Evolutionary conservation across 1,140 invertebrate species (phyloP), one percentile per base, ranked within the genome.

Genomic region (Zaprionus ornatus): DNA sequence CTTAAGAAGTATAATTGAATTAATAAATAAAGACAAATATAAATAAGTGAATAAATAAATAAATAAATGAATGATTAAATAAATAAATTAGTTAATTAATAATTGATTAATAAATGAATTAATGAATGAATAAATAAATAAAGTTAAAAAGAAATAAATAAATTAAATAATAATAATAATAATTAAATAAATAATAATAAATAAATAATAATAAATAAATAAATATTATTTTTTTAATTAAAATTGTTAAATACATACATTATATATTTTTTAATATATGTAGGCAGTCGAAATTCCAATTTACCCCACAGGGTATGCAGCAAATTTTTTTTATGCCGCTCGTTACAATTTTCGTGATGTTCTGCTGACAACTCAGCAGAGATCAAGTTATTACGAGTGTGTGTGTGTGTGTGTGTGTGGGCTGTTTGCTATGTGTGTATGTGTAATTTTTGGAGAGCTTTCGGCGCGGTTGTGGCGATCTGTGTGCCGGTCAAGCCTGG

Each of bases 311-410:
- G 32, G 50, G 66, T 79, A 79, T n/a, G 21, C 12, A 65, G 50
- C 35, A 48, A 55, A 54, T 54, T 74, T 74, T 79, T 77, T 64
- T 79, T 74, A 54, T 62, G 56, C 67, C 57, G 78, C 85, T 85
- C 85, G 85, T 88, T 88, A 90, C 85, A 84, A 81, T 88, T 88
- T 88, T 88, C 72, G 78, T 88, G 81, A 90, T 88, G 85, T 90
- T 85, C 81, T 85, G 85, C 85, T 88, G 85, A 88, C 85, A 88
- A 88, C 85, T 90, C 85, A 88, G 84, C 84, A 87, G 85, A 88
- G 85, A 88, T 90, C 85, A 88, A 88, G 85, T 88, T 88, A 88
- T 88, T 88, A 88, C 61, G 64, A 52, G 72, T 59, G 59, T 71
- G 63, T 79, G 76, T 65, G 83, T 65, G 52, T 56, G 54, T 23